These are phyloP conservation scores for Acronicta alni DNA, from an alignment of 2,888 invertebrate species.

Conservation along the genomic window DNA sequence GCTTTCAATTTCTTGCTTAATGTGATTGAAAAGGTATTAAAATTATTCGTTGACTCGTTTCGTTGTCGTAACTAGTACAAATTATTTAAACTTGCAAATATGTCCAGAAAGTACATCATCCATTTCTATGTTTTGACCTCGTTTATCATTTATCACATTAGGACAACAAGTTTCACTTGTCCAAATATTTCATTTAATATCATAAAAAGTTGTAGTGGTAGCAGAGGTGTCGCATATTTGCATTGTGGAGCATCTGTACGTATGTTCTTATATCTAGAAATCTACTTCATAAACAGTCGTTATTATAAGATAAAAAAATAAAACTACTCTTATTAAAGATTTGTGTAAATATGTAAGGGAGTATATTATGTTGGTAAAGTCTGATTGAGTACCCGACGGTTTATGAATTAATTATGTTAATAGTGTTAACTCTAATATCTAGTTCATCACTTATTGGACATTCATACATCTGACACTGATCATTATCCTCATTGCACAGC, in stretches of 20 bases:
- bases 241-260: conserved; percentile 72
- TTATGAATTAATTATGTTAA: conserved; percentile 82
- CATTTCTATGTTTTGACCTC: conserved; percentile 1
- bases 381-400: conserved; percentile 70
- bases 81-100: conserved; percentile 20
- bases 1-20: conserved; percentile 7
- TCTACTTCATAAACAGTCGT: conserved; percentile 85
- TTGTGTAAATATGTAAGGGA: conserved; percentile 49
- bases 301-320: conserved; percentile 35
- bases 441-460: conserved; percentile 85
- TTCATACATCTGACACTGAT: conserved; percentile 87
- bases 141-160: conserved; percentile 9
- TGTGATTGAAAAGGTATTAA: conserved; percentile 13
- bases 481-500: conserved; percentile 86
- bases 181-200: conserved; percentile 3
- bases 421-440: conserved; percentile 86
- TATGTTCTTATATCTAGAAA: conserved; percentile 67
- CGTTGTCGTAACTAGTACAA: conserved; percentile 21
- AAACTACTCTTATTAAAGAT: conserved; percentile 38
- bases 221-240: conserved; percentile 34
- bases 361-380: conserved; percentile 33
- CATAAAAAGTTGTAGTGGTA: neutral
- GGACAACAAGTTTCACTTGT: conserved; percentile 17
- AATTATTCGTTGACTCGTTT: conserved; percentile 37
- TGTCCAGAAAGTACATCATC: conserved; percentile 3